Percentiles rank a stretch among this genome's conserved stretches.
phyloP scores from a whole-genome alignment of 2,113 vertebrate genomes.

The Brevimyrus niger region DNA sequence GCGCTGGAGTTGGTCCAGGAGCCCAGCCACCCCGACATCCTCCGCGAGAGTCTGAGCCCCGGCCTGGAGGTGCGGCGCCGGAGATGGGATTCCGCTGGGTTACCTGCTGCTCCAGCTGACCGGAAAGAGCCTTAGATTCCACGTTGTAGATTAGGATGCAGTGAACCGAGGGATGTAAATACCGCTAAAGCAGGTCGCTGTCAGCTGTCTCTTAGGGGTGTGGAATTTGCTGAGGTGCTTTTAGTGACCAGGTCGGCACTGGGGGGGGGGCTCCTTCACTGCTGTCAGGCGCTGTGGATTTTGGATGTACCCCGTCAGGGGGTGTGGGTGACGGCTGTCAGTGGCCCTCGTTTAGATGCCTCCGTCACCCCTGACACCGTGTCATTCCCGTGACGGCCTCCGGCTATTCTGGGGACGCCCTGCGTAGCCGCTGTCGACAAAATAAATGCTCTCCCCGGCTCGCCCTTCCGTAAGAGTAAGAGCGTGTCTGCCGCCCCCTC shows the following conservation, averaged over 20 bases:
- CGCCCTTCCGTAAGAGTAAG: not conserved
- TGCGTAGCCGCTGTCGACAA: not conserved
- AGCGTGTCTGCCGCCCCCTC: not conserved
- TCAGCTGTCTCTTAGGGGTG: not conserved
- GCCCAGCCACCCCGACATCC: slow-evolving; percentile 76
- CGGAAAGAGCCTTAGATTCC: not conserved
- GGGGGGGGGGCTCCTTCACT: not conserved
- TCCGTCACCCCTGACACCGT: not conserved
- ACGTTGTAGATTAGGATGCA: not conserved
- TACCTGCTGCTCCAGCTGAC: not conserved
- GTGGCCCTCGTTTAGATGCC: not conserved
- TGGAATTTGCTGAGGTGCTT: not conserved
- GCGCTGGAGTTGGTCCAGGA: slow-evolving; percentile 75
- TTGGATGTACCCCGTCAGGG: not conserved
- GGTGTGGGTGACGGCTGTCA: not conserved
- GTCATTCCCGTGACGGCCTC: slow-evolving; percentile 31
- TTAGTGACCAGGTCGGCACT: not conserved
- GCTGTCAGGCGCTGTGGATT: not conserved
- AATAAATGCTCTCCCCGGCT: not conserved
- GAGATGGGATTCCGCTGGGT: not conserved
- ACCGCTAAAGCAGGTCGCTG: not conserved
- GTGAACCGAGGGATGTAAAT: not conserved
- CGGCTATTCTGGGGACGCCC: slow-evolving; percentile 8
- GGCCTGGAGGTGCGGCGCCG: slow-evolving; percentile 70
- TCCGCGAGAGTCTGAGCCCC: slow-evolving; percentile 83